Evolutionary conservation across 1,140 invertebrate species (phyloP).

Genomic region (Lethrus apterus): DNA sequence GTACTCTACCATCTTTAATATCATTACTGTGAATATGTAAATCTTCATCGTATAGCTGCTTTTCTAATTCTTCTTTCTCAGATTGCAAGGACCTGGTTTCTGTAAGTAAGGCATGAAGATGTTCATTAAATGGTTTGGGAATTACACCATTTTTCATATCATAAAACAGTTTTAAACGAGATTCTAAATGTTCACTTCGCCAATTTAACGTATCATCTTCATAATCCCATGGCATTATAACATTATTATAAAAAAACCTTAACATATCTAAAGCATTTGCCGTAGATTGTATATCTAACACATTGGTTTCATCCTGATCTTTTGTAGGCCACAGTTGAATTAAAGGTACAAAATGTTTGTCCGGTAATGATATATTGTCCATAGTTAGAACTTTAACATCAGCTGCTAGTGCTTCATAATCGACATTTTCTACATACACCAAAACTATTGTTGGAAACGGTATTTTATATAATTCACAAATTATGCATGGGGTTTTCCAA

Average conservation of each 20-base stretch:
- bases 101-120: constrained; percentile 48
- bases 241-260: constrained; percentile 53
- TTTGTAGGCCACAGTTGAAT: constrained; percentile 52
- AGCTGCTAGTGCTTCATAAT: constrained; percentile 44
- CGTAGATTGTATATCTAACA: constrained; percentile 41
- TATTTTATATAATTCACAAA: constrained; percentile 50
- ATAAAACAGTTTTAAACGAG: constrained; percentile 50
- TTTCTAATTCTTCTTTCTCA: constrained; percentile 41
- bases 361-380: constrained; percentile 51
- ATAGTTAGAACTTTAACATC: constrained; percentile 47
- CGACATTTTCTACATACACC: constrained; percentile 47
- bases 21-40: constrained; percentile 28
- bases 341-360: constrained; percentile 49
- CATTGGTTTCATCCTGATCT: constrained; percentile 45
- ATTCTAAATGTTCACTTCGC: constrained; percentile 48
- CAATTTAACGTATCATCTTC: constrained; percentile 52
- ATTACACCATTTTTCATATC: constrained; percentile 49
- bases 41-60: constrained; percentile 43
- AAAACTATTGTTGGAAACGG: constrained; percentile 53
- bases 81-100: constrained; percentile 49
- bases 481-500: constrained; percentile 54
- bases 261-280: constrained; percentile 47
- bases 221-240: constrained; percentile 58
- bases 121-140: constrained; percentile 44
- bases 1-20: constrained; percentile 35